These are phyloP conservation scores for Erpobdella octoculata DNA, from an alignment of 2,888 invertebrate species.

Conservation along the genomic window DNA sequence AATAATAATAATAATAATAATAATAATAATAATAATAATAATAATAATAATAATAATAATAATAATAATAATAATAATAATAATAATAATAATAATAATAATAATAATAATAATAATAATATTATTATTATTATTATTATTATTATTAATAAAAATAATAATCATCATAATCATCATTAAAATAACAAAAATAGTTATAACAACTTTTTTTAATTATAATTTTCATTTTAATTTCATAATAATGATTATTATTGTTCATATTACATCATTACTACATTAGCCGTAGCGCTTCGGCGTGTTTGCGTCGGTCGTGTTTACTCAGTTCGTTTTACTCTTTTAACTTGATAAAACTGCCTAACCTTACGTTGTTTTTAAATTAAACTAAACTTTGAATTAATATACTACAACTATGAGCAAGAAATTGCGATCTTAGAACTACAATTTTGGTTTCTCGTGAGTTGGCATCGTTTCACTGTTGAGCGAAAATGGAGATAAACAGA, in stretches of 20 bases:
- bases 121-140: constrained; percentile 9
- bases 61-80: constrained; percentile 12
- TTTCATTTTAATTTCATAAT: neutral
- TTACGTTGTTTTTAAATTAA: no score
- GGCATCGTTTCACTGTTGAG: no score
- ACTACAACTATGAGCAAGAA: no score
- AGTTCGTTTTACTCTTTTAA: no score
- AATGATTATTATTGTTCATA: neutral
- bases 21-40: constrained; percentile 5
- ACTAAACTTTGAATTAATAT: no score
- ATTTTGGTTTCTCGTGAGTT: no score
- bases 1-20: constrained; percentile 2
- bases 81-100: constrained; percentile 16
- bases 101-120: constrained; percentile 9
- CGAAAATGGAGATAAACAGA: no score
- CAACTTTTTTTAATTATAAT: neutral
- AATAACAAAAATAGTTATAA: neutral
- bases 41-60: constrained; percentile 8
- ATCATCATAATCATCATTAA: neutral
- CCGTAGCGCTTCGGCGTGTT: no score
- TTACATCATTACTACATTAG: no score
- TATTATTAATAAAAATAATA: constrained; percentile 8
- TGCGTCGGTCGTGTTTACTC: no score
- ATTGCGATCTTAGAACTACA: no score
- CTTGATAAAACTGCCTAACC: no score